Evolutionary conservation across 2,888 invertebrate species (phyloP).

Genomic region (Temnothorax unifasciatus): DNA sequence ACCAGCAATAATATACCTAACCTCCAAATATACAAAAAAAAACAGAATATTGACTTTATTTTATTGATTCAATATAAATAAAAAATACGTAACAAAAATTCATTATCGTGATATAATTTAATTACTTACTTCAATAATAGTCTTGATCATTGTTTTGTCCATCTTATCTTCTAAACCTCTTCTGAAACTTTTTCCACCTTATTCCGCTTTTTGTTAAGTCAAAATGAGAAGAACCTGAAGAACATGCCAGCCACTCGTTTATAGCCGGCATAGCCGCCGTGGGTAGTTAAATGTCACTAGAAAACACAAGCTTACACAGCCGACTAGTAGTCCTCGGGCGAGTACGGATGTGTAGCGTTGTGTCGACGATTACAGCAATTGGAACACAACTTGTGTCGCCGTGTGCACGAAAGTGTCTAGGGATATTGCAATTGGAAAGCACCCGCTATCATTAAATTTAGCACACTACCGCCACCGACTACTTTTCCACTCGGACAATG

Average conservation of each 20-base stretch:
- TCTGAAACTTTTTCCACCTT: too few relatives aligned
- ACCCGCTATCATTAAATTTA: too few relatives aligned
- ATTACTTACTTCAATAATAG: background rate
- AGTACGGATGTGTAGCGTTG: background rate
- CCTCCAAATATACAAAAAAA: background rate
- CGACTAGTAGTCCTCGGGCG: background rate
- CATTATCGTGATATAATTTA: background rate
- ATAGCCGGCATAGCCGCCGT: background rate
- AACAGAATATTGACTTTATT: background rate
- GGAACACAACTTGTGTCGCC: background rate
- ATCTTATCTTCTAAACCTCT: too few relatives aligned
- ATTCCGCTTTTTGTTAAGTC: too few relatives aligned
- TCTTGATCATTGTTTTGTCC: too few relatives aligned
- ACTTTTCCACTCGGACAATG: too few relatives aligned
- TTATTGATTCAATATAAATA: background rate
- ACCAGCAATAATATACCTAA: background rate
- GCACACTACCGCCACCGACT: too few relatives aligned
- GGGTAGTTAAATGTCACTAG: constrained; percentile 1
- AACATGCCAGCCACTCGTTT: too few relatives aligned
- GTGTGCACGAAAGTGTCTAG: constrained; percentile 25
- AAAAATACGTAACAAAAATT: background rate
- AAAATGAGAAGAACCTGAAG: too few relatives aligned
- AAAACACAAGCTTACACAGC: constrained; percentile 21
- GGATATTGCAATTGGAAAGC: constrained; percentile 24
- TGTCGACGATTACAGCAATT: background rate